Base-by-base conservation (phyloP, 2,797 vertebrate genomes). In the Centroberyx gerrardi region DNA sequence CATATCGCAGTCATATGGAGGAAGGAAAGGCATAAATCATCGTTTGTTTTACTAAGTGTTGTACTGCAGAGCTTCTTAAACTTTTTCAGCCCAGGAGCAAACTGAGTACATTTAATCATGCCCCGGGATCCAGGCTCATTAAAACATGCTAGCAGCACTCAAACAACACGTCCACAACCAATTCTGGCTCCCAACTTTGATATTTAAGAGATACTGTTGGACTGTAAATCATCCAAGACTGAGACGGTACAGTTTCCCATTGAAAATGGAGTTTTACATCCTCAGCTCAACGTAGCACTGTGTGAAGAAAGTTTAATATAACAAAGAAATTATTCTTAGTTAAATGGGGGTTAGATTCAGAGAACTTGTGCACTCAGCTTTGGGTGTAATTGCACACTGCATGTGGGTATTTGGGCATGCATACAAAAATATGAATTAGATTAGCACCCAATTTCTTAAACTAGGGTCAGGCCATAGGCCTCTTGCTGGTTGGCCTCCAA, bases 11-110 rank as follows among this genome's bases (percentile, higher is more conserved):
- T 61, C 55, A 81, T 74, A 80, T 64, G 22, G 59, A 74, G 72
- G 46, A 76, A 74, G 27, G 13, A 55, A 80, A 76, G 46, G 72
- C 53, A 70, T 82, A 72, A 75, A 80, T 88, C 78, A 75, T 65
- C 31, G 5, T 62, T 27, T 62, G 18, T 10, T 44, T 28, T 27
- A 36, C 18, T 38, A 15, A 49, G 46, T 22, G 28, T 13, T 51
- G 29, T 29, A 36, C 49, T 48, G 49, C 36, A 72, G 28, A 77
- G 33, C 31, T 27, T 44, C 76, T 49, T 29, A 8, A n/a, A n/a
- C 22, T 38, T 66, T 81, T 63, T 61, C 28, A 71, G 42, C 54
- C 64, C 38, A 7, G 15, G 38, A 60, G 18, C 40, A 48, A 4
- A 29, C 27, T 2, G 22, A 48, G 46, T 40, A 42, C 28, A 75